These are phyloP conservation scores for Progne subis DNA, from an alignment of 2,113 vertebrate species.

Conservation along the genomic window DNA sequence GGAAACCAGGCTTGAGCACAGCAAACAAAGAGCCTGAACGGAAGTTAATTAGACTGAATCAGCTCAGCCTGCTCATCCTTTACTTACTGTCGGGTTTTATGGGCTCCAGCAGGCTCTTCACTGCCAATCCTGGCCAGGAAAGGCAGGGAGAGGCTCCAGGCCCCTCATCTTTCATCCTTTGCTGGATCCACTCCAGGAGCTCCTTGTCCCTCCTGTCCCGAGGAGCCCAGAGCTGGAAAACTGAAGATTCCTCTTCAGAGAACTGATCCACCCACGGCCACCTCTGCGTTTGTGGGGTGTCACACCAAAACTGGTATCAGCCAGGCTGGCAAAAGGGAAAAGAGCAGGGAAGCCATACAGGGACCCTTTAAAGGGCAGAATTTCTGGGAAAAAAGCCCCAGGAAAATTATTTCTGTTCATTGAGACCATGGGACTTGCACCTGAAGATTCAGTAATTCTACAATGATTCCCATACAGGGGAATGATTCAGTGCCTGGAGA, in stretches of 20 bases:
- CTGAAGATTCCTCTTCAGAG: background rate
- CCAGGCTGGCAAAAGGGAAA: background rate
- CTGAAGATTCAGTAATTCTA: background rate
- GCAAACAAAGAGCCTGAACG: background rate
- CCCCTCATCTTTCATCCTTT: background rate
- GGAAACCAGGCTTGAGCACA: background rate
- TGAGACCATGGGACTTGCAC: background rate
- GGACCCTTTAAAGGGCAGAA: background rate
- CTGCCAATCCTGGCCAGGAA: background rate
- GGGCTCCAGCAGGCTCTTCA: background rate
- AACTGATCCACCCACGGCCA: accelerated
- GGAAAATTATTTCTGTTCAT: background rate
- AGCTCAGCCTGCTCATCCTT: background rate
- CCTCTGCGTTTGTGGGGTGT: accelerated
- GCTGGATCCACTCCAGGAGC: background rate
- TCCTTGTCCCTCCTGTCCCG: background rate
- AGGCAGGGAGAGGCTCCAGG: background rate
- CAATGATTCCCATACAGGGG: accelerated
- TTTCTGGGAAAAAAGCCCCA: background rate
- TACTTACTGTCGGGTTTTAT: background rate
- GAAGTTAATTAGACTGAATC: background rate
- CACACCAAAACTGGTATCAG: accelerated
- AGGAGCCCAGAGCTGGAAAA: background rate
- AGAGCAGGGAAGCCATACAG: accelerated
- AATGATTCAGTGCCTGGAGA: background rate